Base-by-base conservation (phyloP, 2,888 invertebrate genomes). In the Standfussiana lucernea region DNA sequence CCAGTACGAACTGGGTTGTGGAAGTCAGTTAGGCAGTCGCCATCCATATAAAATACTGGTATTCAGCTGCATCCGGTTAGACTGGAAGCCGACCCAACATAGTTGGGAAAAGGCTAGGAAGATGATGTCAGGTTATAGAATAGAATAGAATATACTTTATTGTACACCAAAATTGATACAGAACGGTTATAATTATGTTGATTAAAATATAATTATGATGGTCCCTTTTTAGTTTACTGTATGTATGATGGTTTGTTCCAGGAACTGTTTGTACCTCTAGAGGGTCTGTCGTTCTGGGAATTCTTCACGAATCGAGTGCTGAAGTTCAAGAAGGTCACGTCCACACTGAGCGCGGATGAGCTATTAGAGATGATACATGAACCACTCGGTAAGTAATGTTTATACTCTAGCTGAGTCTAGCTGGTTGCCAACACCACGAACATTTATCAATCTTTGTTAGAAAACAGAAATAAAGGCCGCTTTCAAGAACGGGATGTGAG, bases 241-340 rank as follows among this genome's bases (percentile, higher is more conserved):
- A 37, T 62, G 15, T 64, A n/a, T 64, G n/a, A n/a, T 15, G 6
- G 1, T 65, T 56, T 21, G 21, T 86, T 93, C 6, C 93, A 98
- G 97, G 95, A 96, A 24, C 93, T 98, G 86, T 98, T 98, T 89
- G 95, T 96, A 1, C 94, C 97, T 40, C 97, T 97, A 0, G 97
- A 97, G 21, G 97, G 97, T 0, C 94, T 97, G 50, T 97, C 97
- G 0, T 98, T 98, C 93, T 98, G 98, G 97, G 98, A 98, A 80
- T 97, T 96, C 67, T 98, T 98, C 94, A 97, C 97, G 8, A 97
- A 98, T 73, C 97, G 98, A 84, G 97, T 98, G 1, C 95, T 97
- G 8, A 97, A 97, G 75, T 98, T 98, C 93, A 97, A 98, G 91
- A 97, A 97, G 75, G 96, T 97, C 50, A 98, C 98, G 0, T 97